These are phyloP conservation scores for Scolopax bukidnonensis DNA, from an alignment of 2,797 vertebrate genomes.

Conservation along the genomic window DNA sequence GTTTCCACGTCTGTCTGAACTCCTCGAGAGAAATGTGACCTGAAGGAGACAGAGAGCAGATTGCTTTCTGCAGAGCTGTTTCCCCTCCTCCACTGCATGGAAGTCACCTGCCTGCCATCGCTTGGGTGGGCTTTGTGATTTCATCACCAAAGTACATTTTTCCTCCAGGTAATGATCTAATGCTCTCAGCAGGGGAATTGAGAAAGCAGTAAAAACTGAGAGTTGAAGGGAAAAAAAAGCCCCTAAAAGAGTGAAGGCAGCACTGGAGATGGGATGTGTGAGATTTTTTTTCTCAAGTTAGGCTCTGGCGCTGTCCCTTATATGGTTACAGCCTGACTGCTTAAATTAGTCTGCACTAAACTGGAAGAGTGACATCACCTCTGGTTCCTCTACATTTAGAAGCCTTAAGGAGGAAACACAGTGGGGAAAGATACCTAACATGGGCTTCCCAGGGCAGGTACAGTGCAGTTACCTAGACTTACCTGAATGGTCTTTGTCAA, in stretches of 20 bases:
- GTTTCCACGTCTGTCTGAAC: slow-evolving; percentile 92
- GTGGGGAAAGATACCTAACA: neutral
- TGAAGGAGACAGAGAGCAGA: slow-evolving; percentile 61
- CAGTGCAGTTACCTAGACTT: neutral
- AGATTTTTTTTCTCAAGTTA: neutral
- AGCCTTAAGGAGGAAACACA: neutral
- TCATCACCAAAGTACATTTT: neutral
- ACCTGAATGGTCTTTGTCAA: slow-evolving; percentile 96
- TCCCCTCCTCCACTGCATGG: neutral
- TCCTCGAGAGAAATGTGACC: slow-evolving; percentile 94
- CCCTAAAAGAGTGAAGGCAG: neutral
- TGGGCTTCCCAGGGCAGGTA: neutral
- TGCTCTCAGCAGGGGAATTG: neutral
- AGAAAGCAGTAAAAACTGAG: neutral
- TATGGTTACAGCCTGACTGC: neutral
- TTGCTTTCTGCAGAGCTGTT: neutral
- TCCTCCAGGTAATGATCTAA: neutral
- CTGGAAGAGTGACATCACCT: neutral
- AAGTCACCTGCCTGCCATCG: neutral
- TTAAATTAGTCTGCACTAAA: slow-evolving; percentile 13
- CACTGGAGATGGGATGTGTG: neutral
- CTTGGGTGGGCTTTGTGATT: neutral
- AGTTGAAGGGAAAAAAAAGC: neutral
- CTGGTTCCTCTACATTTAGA: slow-evolving; percentile 11
- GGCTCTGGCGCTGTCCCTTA: neutral